phyloP scores from a whole-genome alignment of 2,888 invertebrate species.

The Watsonalla cultraria region DNA sequence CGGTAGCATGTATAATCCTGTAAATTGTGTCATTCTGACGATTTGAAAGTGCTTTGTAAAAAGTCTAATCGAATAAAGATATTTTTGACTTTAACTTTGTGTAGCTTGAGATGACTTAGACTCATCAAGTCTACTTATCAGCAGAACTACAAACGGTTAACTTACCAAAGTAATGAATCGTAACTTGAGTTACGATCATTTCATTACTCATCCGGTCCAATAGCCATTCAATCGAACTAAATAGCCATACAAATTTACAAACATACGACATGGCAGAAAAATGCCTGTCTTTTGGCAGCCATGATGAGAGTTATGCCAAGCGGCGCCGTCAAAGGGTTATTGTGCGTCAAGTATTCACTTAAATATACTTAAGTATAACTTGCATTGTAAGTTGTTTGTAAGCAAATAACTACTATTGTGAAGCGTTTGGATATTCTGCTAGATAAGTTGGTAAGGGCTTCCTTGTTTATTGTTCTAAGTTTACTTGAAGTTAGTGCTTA shows the following conservation, averaged over 20 bases:
- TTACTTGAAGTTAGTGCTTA: not conserved
- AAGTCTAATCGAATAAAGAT: too few relatives aligned
- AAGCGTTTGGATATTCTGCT: not conserved
- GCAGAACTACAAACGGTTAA: too few relatives aligned
- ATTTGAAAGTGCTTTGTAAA: too few relatives aligned
- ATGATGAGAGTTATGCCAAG: conserved; percentile 21
- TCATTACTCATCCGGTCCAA: conserved; percentile 5
- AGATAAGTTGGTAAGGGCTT: not conserved
- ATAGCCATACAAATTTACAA: not conserved
- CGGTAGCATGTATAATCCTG: too few relatives aligned
- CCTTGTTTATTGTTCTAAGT: not conserved
- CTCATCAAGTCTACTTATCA: too few relatives aligned
- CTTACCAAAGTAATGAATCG: not conserved
- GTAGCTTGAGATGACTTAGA: too few relatives aligned
- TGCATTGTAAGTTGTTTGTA: not conserved
- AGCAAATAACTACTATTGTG: conserved; percentile 4
- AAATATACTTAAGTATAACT: conserved; percentile 10
- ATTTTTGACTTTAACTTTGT: too few relatives aligned
- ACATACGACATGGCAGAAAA: conserved; percentile 1
- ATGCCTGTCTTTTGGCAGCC: conserved; percentile 16
- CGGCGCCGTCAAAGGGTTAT: conserved; percentile 46
- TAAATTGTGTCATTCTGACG: too few relatives aligned
- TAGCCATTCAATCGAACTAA: not conserved
- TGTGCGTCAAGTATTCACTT: conserved; percentile 35
- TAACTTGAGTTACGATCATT: not conserved